phyloP scores from a whole-genome alignment of 2,113 vertebrate species.

The Oxyruncus cristatus region DNA sequence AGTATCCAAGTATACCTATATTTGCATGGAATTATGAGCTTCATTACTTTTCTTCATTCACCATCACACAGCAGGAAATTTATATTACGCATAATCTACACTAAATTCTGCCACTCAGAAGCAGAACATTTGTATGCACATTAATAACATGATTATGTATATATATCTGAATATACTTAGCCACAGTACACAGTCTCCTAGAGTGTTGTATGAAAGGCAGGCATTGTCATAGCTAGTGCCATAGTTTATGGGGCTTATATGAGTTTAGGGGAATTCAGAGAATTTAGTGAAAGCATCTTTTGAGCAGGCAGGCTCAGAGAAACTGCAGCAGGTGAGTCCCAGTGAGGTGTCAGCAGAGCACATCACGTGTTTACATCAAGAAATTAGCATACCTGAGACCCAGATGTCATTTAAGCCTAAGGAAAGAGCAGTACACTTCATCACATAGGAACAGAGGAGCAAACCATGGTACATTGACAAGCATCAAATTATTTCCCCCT shows the following conservation, averaged over 20 bases:
- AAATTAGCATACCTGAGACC: not conserved
- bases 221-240: not conserved
- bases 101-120: slow-evolving; percentile 23
- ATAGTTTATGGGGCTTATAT: not conserved
- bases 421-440: not conserved
- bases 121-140: not conserved
- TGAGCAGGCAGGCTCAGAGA: not conserved
- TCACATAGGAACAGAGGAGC: not conserved
- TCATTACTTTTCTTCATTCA: slow-evolving; percentile 47
- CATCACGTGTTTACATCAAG: not conserved
- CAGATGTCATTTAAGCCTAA: not conserved
- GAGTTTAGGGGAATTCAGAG: not conserved
- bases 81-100: slow-evolving; percentile 5
- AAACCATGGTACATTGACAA: not conserved
- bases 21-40: slow-evolving; percentile 38
- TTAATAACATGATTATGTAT: not conserved
- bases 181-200: not conserved
- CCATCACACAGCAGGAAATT: not conserved
- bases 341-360: not conserved
- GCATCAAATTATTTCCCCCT: not conserved
- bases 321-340: not conserved
- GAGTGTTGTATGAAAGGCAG: not conserved
- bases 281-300: not conserved
- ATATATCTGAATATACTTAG: not conserved
- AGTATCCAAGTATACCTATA: slow-evolving; percentile 45